Evolutionary conservation across 2,888 invertebrate genomes (phyloP).

Genomic region (Torymus tubicola): DNA sequence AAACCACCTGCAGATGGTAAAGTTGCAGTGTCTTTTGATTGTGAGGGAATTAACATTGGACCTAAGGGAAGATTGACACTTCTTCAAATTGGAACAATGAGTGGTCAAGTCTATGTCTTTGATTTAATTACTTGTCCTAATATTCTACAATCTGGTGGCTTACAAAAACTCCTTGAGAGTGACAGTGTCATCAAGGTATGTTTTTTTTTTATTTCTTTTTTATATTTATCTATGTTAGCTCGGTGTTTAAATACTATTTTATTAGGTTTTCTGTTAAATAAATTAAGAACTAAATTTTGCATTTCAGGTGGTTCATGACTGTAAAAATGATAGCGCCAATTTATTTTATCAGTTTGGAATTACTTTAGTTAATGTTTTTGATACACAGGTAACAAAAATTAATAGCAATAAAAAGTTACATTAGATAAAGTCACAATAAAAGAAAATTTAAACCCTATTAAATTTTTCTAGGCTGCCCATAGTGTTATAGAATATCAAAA

Average conservation of each 20-base stretch:
- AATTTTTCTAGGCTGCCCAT: conserved; percentile 84
- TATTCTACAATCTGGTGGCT: conserved; percentile 86
- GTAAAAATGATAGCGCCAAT: conserved; percentile 93
- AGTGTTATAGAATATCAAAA: conserved; percentile 94
- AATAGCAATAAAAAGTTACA: conserved; percentile 13
- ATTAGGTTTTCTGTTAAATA: background rate
- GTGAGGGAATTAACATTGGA: conserved; percentile 95
- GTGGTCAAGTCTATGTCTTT: conserved; percentile 90
- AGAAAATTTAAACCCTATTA: conserved; percentile 17
- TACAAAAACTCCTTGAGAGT: conserved; percentile 88
- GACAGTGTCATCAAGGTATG: conserved; percentile 87
- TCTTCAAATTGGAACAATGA: conserved; percentile 89
- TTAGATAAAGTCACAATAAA: conserved; percentile 7
- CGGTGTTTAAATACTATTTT: too few species aligned
- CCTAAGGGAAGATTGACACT: conserved; percentile 91
- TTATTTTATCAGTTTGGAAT: conserved; percentile 91
- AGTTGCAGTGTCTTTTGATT: conserved; percentile 88
- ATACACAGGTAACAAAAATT: conserved; percentile 83
- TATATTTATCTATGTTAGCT: too few species aligned
- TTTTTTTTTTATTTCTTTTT: background rate
- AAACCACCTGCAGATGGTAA: conserved; percentile 70
- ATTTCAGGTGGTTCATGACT: conserved; percentile 90
- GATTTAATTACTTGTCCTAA: conserved; percentile 91
- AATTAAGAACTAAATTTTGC: background rate
- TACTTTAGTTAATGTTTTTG: conserved; percentile 89